These are phyloP conservation scores for Beroe ovata DNA, from an alignment of 37 sponge, comb jelly and placozoan species.

Conservation along the genomic window DNA sequence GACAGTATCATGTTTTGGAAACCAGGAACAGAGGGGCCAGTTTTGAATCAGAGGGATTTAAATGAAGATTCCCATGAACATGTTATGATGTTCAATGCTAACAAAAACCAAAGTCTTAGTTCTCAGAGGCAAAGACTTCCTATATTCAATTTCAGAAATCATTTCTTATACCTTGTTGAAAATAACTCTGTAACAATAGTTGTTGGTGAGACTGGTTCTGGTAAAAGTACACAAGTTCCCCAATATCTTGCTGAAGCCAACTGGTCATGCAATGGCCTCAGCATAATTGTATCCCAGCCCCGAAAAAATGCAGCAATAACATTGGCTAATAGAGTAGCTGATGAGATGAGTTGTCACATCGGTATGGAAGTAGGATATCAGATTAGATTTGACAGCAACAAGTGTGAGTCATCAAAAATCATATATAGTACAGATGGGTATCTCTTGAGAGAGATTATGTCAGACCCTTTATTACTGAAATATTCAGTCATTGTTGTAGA, in stretches of 20 bases:
- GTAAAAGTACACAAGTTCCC: slow-evolving; percentile 89
- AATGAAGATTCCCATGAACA: background rate
- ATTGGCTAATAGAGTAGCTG: slow-evolving; percentile 76
- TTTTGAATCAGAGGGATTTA: slow-evolving; percentile 5
- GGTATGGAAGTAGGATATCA: slow-evolving; percentile 73
- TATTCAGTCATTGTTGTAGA: slow-evolving; percentile 96
- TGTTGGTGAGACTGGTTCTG: slow-evolving; percentile 87
- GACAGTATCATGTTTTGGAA: slow-evolving; percentile 66
- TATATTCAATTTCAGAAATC: slow-evolving; percentile 80
- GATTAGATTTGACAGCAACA: slow-evolving; percentile 68
- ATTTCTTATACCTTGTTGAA: slow-evolving; percentile 81
- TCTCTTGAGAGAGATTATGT: slow-evolving; percentile 94
- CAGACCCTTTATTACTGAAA: slow-evolving; percentile 85
- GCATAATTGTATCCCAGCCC: slow-evolving; percentile 81
- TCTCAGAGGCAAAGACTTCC: slow-evolving; percentile 68
- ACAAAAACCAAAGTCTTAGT: slow-evolving; percentile 12
- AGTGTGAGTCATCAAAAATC: slow-evolving; percentile 2
- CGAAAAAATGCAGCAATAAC: slow-evolving; percentile 83
- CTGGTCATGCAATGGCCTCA: slow-evolving; percentile 67
- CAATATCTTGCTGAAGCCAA: slow-evolving; percentile 86
- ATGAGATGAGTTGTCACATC: slow-evolving; percentile 68
- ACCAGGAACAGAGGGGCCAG: slow-evolving; percentile 4
- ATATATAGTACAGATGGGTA: slow-evolving; percentile 91
- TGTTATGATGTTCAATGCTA: background rate
- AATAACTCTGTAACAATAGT: slow-evolving; percentile 75